A percentile compares a stretch with the other conserved stretches of the same genome.
Conservation (phyloP, 92 coral and sea anemone species). For the Palythoa heliodiscus region DNA sequence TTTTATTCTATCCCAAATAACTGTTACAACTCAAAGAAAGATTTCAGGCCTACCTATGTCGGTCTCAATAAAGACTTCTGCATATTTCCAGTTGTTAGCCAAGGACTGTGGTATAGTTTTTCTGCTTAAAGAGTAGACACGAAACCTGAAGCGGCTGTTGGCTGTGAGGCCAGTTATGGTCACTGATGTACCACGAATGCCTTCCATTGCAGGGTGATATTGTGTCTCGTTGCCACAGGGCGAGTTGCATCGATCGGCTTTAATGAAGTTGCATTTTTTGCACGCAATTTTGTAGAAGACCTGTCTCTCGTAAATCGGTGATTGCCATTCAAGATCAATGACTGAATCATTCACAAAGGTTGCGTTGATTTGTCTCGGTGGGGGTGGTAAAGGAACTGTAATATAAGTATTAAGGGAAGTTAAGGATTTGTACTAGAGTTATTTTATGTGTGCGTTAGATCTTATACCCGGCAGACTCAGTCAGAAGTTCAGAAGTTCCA, state of each 20-base stretch:
- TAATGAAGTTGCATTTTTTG: neutral
- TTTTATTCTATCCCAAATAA: too few relatives aligned
- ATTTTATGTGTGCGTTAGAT: too few relatives aligned
- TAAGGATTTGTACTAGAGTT: too few relatives aligned
- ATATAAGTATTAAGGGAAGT: neutral
- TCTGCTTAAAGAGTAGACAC: constrained; percentile 24
- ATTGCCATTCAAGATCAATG: constrained; percentile 4
- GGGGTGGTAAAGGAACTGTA: constrained; percentile 28
- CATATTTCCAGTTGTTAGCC: constrained; percentile 30
- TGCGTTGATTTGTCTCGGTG: constrained; percentile 28
- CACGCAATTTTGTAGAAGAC: constrained; percentile 17
- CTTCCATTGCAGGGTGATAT: neutral
- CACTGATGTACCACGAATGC: constrained; percentile 10
- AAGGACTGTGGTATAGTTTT: neutral
- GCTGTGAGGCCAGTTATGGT: constrained; percentile 9
- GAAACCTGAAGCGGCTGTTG: constrained; percentile 21
- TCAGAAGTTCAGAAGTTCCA: too few relatives aligned
- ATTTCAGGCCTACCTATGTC: neutral
- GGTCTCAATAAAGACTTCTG: constrained; percentile 16
- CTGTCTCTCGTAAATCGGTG: constrained; percentile 12
- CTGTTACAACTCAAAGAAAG: neutral
- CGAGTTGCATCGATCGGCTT: constrained; percentile 9
- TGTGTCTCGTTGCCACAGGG: constrained; percentile 22
- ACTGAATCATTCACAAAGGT: constrained; percentile 26
- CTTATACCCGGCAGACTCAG: too few relatives aligned